Evolutionary conservation across 2,888 invertebrate species (phyloP).

Genomic region (Ormia ochracea): DNA sequence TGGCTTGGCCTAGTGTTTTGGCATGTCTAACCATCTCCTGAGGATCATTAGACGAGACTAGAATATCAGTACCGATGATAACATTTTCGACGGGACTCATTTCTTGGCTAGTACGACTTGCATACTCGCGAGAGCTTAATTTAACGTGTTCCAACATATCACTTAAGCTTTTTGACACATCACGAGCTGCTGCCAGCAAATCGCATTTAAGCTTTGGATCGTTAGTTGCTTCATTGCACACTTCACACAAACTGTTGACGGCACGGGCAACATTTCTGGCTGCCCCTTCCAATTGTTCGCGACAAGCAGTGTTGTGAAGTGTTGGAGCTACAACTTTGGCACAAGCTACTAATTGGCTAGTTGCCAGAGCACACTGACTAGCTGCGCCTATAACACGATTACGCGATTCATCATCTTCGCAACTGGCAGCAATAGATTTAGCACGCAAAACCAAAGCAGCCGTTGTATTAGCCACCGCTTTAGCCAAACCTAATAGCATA

Average conservation of each 20-base stretch:
- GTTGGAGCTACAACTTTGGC: conserved; percentile 95
- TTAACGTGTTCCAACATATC: conserved; percentile 94
- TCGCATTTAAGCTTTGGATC: conserved; percentile 84
- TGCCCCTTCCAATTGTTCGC: conserved; percentile 94
- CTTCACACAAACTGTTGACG: conserved; percentile 91
- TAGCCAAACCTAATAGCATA: conserved; percentile 93
- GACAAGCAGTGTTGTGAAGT: conserved; percentile 87
- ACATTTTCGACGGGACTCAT: conserved; percentile 91
- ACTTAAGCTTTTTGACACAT: conserved; percentile 92
- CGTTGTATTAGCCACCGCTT: conserved; percentile 98
- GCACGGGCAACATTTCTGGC: conserved; percentile 94
- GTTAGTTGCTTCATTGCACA: conserved; percentile 85
- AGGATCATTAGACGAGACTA: conserved; percentile 91
- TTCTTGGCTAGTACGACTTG: conserved; percentile 84
- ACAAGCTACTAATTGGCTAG: conserved; percentile 97
- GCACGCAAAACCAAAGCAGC: conserved; percentile 97
- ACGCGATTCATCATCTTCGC: conserved; percentile 80
- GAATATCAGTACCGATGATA: conserved; percentile 90
- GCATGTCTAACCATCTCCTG: conserved; percentile 97
- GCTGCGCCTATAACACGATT: conserved; percentile 92
- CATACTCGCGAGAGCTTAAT: conserved; percentile 81
- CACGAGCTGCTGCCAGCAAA: conserved; percentile 88
- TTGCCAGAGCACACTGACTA: conserved; percentile 96
- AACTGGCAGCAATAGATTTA: conserved; percentile 95
- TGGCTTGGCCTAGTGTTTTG: conserved; percentile 92